Conservation (phyloP, 2,113 vertebrate genomes). For the Polypterus bichir region DNA sequence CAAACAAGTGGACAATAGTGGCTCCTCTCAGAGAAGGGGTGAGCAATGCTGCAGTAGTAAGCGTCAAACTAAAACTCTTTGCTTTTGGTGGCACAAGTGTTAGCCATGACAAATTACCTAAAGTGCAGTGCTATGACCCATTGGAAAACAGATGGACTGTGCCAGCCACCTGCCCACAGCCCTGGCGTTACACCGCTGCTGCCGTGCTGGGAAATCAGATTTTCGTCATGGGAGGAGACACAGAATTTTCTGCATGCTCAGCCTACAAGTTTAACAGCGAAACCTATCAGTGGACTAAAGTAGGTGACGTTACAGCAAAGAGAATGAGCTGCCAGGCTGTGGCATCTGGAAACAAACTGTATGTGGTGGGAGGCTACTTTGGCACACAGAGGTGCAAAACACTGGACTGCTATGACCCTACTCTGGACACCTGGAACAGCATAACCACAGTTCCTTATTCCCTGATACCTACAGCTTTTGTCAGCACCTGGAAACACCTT, state of each 20-base stretch:
- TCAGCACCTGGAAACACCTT: constrained; percentile 70
- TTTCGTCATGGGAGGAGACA: constrained; percentile 69
- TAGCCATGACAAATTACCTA: constrained; percentile 66
- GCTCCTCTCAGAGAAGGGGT: constrained; percentile 62
- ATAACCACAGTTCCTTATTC: constrained; percentile 68
- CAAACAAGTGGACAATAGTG: constrained; percentile 71
- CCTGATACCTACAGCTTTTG: constrained; percentile 59
- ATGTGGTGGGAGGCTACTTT: constrained; percentile 65
- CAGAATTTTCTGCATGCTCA: constrained; percentile 62
- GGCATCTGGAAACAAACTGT: constrained; percentile 66
- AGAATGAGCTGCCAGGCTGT: constrained; percentile 68
- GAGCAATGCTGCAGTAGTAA: constrained; percentile 65
- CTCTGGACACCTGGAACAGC: constrained; percentile 61
- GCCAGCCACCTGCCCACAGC: constrained; percentile 66
- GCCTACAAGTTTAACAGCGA: constrained; percentile 72
- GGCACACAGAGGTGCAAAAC: constrained; percentile 70
- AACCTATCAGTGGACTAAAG: constrained; percentile 69
- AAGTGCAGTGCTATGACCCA: constrained; percentile 66
- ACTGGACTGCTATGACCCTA: constrained; percentile 62
- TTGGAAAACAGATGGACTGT: constrained; percentile 67
- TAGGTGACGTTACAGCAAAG: constrained; percentile 65
- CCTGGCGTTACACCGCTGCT: constrained; percentile 67
- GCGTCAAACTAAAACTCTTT: constrained; percentile 65
- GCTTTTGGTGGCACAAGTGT: constrained; percentile 65
- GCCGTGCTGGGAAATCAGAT: constrained; percentile 69